phyloP scores from a whole-genome alignment of 2,797 vertebrate species.

The Craterocephalus amniculus region DNA sequence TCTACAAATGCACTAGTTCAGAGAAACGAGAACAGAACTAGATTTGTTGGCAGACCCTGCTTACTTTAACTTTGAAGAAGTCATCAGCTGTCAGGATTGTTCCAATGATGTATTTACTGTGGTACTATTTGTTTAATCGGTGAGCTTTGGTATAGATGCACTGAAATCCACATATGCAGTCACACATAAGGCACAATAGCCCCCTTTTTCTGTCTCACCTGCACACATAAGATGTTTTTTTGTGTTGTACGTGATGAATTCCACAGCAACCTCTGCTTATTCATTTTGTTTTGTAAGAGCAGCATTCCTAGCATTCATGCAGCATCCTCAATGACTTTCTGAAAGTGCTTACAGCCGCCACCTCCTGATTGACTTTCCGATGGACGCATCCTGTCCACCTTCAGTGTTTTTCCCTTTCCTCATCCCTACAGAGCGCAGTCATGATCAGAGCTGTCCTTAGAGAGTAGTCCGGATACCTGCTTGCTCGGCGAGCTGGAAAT shows the following conservation, averaged over 20 bases:
- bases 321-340: slow-evolving; percentile 60
- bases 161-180: background rate
- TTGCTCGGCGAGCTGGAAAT: slow-evolving; percentile 62
- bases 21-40: background rate
- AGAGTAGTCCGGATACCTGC: slow-evolving; percentile 81
- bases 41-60: background rate
- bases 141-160: background rate
- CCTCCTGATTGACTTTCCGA: slow-evolving; percentile 74
- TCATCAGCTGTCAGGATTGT: background rate
- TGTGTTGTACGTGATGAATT: slow-evolving; percentile 58
- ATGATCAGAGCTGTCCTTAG: slow-evolving; percentile 69
- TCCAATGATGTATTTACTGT: background rate
- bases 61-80: background rate
- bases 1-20: background rate
- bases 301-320: slow-evolving; percentile 74
- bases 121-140: background rate
- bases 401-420: slow-evolving; percentile 75
- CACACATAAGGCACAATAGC: background rate
- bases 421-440: slow-evolving; percentile 51
- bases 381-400: slow-evolving; percentile 73
- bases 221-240: slow-evolving; percentile 2
- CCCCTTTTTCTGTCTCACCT: slow-evolving; percentile 2
- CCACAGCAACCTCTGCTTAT: slow-evolving; percentile 33
- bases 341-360: slow-evolving; percentile 62
- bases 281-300: slow-evolving; percentile 56